Base-by-base conservation (phyloP, 2,888 invertebrate genomes). In the Seira musarum region DNA sequence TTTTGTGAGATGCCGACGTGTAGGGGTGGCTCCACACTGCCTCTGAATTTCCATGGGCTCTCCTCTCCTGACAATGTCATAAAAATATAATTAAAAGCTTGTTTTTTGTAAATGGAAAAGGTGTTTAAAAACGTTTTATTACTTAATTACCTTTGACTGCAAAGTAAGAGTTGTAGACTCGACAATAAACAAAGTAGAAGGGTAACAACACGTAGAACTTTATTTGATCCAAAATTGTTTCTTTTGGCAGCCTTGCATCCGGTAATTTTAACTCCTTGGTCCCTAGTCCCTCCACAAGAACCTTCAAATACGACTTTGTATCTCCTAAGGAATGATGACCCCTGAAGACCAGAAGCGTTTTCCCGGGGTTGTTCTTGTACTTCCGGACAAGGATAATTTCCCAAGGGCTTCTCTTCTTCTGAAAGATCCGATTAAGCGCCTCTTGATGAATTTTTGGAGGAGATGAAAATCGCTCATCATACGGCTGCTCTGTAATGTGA, bases 241-340 rank as follows among this genome's bases (percentile, higher is more conserved):
- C 1, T 2, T 46, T 3, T 15, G 17, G 19, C 30, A 57, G 25
- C 60, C 30, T 63, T 13, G 17, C 73, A 19, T 73, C 65, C 25
- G 73, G 65, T 25, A 65, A 8, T 19, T 30, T 10, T 0, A 65
- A 61, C 49, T 46, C 10, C 53, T 73, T 64, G 17, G 24, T 13
- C 0, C 65, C 73, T 0, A 73, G 63, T 1, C 30, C 17, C 25
- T 73, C 73, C 0, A 73, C 65, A 15, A 73, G 65, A 17, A 73
- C 64, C 57, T 64, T 73, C 15, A 73, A 13, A 17, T 49, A 0
- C 19, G 64, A 65, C 17, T 53, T 73, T 2, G 73, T 65, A 25
- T 73, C 73, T 13, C 49, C 73, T 15, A 73, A 19, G 46, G 10
- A 19, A 21, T 8, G 22, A 10, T 22, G 6, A 22, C 1, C 13